Conservation (phyloP, 2,113 vertebrate genomes). For the Lepidothrix coronata region DNA sequence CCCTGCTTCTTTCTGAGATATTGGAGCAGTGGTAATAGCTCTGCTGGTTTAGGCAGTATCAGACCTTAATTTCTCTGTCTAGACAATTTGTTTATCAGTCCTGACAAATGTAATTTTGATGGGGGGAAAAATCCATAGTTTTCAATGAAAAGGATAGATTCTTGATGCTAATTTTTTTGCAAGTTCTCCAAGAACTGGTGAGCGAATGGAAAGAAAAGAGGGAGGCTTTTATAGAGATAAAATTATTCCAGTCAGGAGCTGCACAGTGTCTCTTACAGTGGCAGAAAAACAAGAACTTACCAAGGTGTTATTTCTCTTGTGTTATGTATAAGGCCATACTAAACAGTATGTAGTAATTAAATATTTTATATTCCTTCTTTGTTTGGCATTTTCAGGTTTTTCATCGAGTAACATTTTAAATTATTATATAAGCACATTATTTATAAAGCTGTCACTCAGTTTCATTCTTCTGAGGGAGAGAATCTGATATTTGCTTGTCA, state of each 20-base stretch:
- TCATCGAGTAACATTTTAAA: not conserved
- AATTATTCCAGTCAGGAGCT: not conserved
- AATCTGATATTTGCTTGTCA: conserved; percentile 7
- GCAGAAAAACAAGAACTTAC: not conserved
- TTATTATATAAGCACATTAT: not conserved
- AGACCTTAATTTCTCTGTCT: not conserved
- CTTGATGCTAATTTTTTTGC: not conserved
- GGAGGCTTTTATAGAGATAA: not conserved
- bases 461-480: not conserved
- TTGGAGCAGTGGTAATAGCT: not conserved
- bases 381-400: not conserved
- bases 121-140: not conserved
- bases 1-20: not conserved
- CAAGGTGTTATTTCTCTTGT: not conserved
- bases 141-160: not conserved
- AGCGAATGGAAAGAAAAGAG: not conserved
- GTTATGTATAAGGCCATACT: not conserved
- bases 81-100: not conserved
- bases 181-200: not conserved
- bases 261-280: not conserved
- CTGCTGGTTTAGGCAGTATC: not conserved
- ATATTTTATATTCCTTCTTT: not conserved
- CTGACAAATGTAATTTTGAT: not conserved
- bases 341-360: not conserved
- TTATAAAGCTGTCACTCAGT: not conserved